These are phyloP conservation scores for Xanthorhoe designata DNA, from an alignment of 2,888 invertebrate genomes.

Conservation along the genomic window DNA sequence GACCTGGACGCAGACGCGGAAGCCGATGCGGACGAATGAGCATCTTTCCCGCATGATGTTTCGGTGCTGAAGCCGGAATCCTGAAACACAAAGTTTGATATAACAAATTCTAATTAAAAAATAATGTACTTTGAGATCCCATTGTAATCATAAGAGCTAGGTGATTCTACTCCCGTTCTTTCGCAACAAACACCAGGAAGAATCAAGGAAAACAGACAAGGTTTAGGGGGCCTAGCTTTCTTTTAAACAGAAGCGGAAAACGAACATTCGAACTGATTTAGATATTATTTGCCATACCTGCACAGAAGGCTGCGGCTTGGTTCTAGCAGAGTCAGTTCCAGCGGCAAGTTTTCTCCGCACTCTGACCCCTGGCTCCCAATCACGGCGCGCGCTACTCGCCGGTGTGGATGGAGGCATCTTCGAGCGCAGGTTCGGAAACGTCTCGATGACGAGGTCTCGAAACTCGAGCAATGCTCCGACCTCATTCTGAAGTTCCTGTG, in stretches of 20 bases:
- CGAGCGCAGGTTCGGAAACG: slow-evolving; percentile 95
- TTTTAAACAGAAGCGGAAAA: too few relatives aligned
- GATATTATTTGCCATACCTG: slow-evolving; percentile 54
- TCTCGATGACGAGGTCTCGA: slow-evolving; percentile 97
- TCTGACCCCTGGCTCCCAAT: slow-evolving; percentile 94
- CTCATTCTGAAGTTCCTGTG: slow-evolving; percentile 95
- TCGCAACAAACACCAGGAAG: too few relatives aligned
- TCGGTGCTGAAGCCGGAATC: slow-evolving; percentile 97
- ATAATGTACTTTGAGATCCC: too few relatives aligned
- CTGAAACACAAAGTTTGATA: slow-evolving; percentile 51
- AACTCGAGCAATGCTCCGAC: slow-evolving; percentile 96
- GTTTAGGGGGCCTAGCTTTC: too few relatives aligned
- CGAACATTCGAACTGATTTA: neutral
- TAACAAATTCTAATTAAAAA: neutral
- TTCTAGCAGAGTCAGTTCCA: slow-evolving; percentile 76
- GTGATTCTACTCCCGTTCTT: too few relatives aligned
- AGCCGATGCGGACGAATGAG: slow-evolving; percentile 88
- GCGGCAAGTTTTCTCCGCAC: slow-evolving; percentile 87
- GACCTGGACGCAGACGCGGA: slow-evolving; percentile 84
- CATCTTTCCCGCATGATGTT: slow-evolving; percentile 93
- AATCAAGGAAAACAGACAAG: too few relatives aligned
- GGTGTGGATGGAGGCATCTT: slow-evolving; percentile 91
- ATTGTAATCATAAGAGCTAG: too few relatives aligned
- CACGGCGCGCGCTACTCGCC: slow-evolving; percentile 82
- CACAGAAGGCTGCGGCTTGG: slow-evolving; percentile 88